Evolutionary conservation across 2,888 invertebrate species (phyloP).

Genomic region (Mythimna lalbum): DNA sequence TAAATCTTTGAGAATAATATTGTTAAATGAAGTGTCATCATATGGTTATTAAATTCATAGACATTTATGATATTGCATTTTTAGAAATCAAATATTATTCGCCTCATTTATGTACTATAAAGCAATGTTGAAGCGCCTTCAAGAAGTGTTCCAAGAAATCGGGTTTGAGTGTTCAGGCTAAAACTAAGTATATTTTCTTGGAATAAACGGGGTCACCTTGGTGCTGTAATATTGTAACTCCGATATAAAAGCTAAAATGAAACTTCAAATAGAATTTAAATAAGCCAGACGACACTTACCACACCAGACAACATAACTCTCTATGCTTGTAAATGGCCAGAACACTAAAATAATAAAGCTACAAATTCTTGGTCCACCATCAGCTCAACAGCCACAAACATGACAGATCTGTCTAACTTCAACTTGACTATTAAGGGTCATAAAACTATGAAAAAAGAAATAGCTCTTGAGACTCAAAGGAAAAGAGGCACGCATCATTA

Average conservation of each 20-base stretch:
- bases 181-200: neutral
- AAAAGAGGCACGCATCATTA: slow-evolving; percentile 62
- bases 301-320: slow-evolving; percentile 11
- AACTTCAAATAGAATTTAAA: neutral
- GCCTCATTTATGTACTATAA: slow-evolving; percentile 18
- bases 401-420: slow-evolving; percentile 23
- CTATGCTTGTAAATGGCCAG: slow-evolving; percentile 9
- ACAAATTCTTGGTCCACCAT: slow-evolving; percentile 17
- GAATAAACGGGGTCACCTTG: neutral
- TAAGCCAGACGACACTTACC: slow-evolving; percentile 1
- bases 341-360: slow-evolving; percentile 7
- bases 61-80: slow-evolving; percentile 20
- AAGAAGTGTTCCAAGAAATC: neutral
- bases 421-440: slow-evolving; percentile 43
- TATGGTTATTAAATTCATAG: slow-evolving; percentile 9
- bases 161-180: neutral
- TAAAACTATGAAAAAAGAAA: slow-evolving; percentile 42
- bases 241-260: neutral
- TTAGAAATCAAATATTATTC: slow-evolving; percentile 16
- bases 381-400: slow-evolving; percentile 37
- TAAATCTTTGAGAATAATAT: slow-evolving; percentile 25
- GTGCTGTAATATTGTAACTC: neutral
- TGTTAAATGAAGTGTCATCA: slow-evolving; percentile 29
- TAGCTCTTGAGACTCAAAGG: slow-evolving; percentile 40
- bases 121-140: neutral